Evolutionary conservation across 2,888 invertebrate species (phyloP).

Genomic region (Aproaerema taeniolella): DNA sequence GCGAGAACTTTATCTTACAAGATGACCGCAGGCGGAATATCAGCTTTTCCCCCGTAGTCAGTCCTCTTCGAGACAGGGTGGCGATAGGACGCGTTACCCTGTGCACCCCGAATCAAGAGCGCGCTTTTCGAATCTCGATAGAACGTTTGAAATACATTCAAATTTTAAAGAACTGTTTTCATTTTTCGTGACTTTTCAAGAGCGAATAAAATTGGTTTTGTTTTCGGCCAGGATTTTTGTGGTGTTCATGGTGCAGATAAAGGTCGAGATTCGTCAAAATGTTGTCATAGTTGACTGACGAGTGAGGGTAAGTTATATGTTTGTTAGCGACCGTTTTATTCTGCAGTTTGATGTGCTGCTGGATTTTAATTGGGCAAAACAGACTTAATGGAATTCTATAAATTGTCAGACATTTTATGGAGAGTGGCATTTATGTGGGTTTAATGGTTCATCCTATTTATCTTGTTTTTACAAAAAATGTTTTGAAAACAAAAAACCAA

Average conservation of each 20-base stretch:
- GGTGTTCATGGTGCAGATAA: slow-evolving; percentile 32
- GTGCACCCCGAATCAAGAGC: slow-evolving; percentile 19
- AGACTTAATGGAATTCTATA: too few species aligned
- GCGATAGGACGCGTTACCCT: slow-evolving; percentile 36
- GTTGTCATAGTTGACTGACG: slow-evolving; percentile 44
- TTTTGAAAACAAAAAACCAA: too few species aligned
- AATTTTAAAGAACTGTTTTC: slow-evolving; percentile 8
- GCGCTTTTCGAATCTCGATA: slow-evolving; percentile 28
- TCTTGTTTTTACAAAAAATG: too few species aligned
- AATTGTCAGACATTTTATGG: too few species aligned
- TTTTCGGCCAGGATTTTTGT: slow-evolving; percentile 30
- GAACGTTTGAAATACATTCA: slow-evolving; percentile 15
- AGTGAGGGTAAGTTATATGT: slow-evolving; percentile 42
- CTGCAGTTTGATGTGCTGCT: too few species aligned
- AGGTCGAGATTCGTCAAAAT: slow-evolving; percentile 35
- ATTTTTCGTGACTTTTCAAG: slow-evolving; percentile 10
- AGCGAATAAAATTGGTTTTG: slow-evolving; percentile 15
- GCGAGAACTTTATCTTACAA: slow-evolving; percentile 46
- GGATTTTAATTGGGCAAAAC: too few species aligned
- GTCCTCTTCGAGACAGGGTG: slow-evolving; percentile 44
- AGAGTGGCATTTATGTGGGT: too few species aligned
- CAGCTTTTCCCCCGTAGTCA: slow-evolving; percentile 33
- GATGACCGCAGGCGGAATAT: slow-evolving; percentile 38
- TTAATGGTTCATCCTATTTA: too few species aligned
- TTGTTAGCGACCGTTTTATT: slow-evolving; percentile 21